Evolutionary conservation across 2,113 vertebrate genomes (phyloP), one percentile per base, ranked within the genome.

Genomic region (Platichthys stellatus): DNA sequence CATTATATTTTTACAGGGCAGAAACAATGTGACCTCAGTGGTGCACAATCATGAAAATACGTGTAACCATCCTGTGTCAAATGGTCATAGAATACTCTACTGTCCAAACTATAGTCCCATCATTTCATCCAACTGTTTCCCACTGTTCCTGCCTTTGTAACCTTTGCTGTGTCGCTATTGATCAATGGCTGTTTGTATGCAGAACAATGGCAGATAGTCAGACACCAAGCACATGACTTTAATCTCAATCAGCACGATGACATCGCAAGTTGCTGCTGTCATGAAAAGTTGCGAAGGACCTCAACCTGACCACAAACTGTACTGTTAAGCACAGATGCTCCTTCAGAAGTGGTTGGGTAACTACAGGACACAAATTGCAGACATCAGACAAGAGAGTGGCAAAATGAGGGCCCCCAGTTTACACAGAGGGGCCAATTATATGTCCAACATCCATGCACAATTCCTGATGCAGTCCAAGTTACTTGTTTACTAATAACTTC

Each of bases 141-240:
- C 24, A 63, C 69, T 60, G 63, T 64, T 57, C 12, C 61, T 63
- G 66, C 45, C 35, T 20, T 15, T 57, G 61, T 63, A 18, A 79
- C 78, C 80, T 83, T 83, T 17, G 12, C 67, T 38, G 53, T 58
- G 59, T 68, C 20, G 15, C 54, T 83, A 92, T 90, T 72, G 89
- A 92, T 87, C 56, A 2, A 21, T 2, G 28, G 11, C 0, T 15
- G 67, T 90, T 85, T 77, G 75, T 85, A 90, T 90, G 79, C 86
- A 69, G 57, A n/a, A 10, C 68, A 31, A 14, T 26, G 40, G 35
- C 38, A 38, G 1, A 54, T 58, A 31, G 20, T 40, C 69, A 40
- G 69, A 66, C 63, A 51, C 18, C 2, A 9, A 54, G 59, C 57
- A 66, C 74, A 26, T 80, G 80, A 80, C 57, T 66, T 53, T 43